Evolutionary conservation across 2,113 vertebrate species (phyloP).

Genomic region (Dromiciops gliroides): DNA sequence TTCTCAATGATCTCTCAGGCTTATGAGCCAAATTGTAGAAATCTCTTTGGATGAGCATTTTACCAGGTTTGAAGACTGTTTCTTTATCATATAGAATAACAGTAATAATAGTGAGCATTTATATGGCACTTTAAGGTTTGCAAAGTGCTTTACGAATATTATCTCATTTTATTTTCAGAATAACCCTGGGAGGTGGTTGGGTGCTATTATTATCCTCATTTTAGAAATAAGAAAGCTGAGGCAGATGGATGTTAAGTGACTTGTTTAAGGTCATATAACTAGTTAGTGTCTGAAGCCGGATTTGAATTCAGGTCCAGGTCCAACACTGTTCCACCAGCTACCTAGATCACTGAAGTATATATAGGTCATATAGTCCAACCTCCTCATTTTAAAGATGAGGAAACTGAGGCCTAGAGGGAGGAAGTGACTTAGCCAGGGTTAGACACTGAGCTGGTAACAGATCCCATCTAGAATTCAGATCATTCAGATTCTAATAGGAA

Average conservation of each 20-base stretch:
- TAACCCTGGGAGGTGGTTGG: not conserved
- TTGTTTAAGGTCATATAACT: not conserved
- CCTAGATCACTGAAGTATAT: not conserved
- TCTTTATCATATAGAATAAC: too few species aligned
- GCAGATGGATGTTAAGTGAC: not conserved
- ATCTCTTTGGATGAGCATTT: not conserved
- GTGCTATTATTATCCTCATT: not conserved
- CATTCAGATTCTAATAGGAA: not conserved
- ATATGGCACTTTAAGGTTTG: not conserved
- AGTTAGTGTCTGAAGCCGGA: not conserved
- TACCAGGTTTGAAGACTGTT: too few species aligned
- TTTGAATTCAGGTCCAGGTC: not conserved
- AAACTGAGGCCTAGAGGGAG: not conserved
- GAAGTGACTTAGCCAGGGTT: not conserved
- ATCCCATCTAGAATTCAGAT: not conserved
- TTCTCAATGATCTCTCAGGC: not conserved
- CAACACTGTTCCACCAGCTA: not conserved
- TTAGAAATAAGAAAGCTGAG: not conserved
- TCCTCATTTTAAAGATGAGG: not conserved
- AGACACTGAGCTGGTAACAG: not conserved
- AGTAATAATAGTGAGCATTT: not conserved
- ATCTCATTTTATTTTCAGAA: not conserved
- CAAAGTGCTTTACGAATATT: not conserved
- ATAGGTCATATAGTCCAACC: not conserved
- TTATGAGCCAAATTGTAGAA: not conserved